phyloP scores from a whole-genome alignment of 2,888 invertebrate genomes.

The Anoplius nigerrimus region DNA sequence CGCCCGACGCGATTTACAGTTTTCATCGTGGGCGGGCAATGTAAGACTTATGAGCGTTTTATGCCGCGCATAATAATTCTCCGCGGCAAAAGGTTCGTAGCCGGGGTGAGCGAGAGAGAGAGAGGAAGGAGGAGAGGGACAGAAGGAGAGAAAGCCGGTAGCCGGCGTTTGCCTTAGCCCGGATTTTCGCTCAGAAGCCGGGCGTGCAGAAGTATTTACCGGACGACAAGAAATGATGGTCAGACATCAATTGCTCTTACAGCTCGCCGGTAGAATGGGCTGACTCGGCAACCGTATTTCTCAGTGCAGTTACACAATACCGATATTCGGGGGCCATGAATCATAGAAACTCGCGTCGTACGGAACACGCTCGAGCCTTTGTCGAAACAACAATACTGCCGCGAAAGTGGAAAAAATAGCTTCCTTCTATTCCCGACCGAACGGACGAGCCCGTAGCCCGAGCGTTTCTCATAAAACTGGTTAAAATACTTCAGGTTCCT shows the following conservation, averaged over 20 bases:
- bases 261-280: background rate
- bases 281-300: constrained; percentile 7
- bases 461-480: too few relatives aligned
- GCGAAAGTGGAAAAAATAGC: background rate
- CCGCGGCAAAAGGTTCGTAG: too few relatives aligned
- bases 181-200: background rate
- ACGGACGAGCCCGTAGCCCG: background rate
- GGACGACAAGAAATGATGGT: background rate
- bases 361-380: too few relatives aligned
- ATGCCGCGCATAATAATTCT: constrained; percentile 49
- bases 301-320: constrained; percentile 1
- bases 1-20: constrained; percentile 55
- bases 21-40: constrained; percentile 46
- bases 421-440: background rate
- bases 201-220: background rate
- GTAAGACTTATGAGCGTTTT: constrained; percentile 48
- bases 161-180: background rate
- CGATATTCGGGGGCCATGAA: constrained; percentile 1
- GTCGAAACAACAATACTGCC: too few relatives aligned
- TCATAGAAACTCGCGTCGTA: background rate
- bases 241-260: constrained; percentile 2
- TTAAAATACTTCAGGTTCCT: too few relatives aligned
- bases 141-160: constrained; percentile 8
- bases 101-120: constrained; percentile 21
- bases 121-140: too few relatives aligned